Evolutionary conservation across 2,888 invertebrate genomes (phyloP), one percentile per base, ranked within the genome.

Genomic region (Lacanobia wlatinum): DNA sequence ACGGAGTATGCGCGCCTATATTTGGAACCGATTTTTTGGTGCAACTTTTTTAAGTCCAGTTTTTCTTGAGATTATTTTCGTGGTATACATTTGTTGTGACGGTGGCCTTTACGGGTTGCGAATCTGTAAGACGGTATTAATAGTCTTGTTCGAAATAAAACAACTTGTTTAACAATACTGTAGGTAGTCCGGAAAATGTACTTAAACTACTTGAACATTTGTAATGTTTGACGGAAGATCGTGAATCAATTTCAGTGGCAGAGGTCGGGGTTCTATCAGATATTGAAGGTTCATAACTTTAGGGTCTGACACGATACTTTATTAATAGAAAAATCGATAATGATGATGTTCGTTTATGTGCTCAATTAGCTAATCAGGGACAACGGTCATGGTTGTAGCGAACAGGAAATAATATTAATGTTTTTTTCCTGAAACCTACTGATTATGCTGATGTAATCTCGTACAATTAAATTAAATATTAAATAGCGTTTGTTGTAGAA

Each of bases 351-450:
- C 62, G 56, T 73, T 78, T 63, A 83, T 52, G 34, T 65, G 64
- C 61, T 50, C 50, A 62, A 66, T 73, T 76, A 76, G 40, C 50
- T 63, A 28, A 76, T 63, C 79, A 69, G 70, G 52, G 66, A 78
- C 84, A 73, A 60, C 21, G 64, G 63, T 80, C 84, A 76, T 74
- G 70, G 76, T 62, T 74, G 50, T 59, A 53, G 46, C 46, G 69
- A 64, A 60, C 63, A 84, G 72, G 81, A 80, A 84, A 73, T 73
- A 68, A 70, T 60, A 76, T 70, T 74, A 21, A 80, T 68, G 73
- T 62, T 68, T 81, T 78, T 83, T 85, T 85, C 75, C 84, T 85
- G 77, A 78, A 84, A 78, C 67, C 43, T 21, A 62, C 43, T 69
- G 60, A 73, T 77, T 65, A 69, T 48, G 43, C 9, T 82, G 82